These are phyloP conservation scores for Danio kyathit DNA, from an alignment of 2,797 vertebrate genomes.

Conservation along the genomic window DNA sequence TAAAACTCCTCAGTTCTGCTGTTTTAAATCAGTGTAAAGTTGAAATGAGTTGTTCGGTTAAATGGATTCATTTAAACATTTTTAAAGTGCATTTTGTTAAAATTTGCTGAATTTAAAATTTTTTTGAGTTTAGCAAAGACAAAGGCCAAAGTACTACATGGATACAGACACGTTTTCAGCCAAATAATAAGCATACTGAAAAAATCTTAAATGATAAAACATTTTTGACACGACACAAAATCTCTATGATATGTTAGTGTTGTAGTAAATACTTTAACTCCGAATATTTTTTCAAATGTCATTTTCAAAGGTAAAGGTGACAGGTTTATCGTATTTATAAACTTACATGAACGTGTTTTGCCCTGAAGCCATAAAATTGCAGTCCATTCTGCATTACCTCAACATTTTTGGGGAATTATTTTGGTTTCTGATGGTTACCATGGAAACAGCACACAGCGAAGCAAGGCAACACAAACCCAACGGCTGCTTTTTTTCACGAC, in stretches of 20 bases:
- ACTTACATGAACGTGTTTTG: neutral
- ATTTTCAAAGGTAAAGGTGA: neutral
- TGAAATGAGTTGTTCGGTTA: too few species aligned
- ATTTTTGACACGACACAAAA: neutral
- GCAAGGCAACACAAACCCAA: slow-evolving; percentile 37
- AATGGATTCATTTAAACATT: too few species aligned
- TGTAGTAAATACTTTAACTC: neutral
- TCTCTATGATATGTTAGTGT: neutral
- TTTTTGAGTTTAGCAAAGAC: too few species aligned
- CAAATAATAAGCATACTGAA: neutral
- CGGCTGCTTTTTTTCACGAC: slow-evolving; percentile 1
- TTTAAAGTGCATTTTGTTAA: too few species aligned
- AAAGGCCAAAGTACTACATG: neutral
- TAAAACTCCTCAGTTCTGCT: too few species aligned
- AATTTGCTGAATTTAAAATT: too few species aligned
- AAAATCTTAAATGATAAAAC: neutral
- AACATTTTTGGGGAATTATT: slow-evolving; percentile 18
- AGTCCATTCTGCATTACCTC: slow-evolving; percentile 39
- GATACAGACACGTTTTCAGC: neutral
- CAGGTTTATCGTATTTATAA: neutral
- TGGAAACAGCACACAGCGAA: slow-evolving; percentile 57
- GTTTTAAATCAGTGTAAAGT: too few species aligned
- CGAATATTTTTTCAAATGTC: neutral
- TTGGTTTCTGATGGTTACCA: slow-evolving; percentile 56
- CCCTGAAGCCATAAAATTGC: slow-evolving; percentile 10